Base-by-base conservation (phyloP, 2,888 invertebrate genomes). In the Caenorhabditis drosophilae region DNA sequence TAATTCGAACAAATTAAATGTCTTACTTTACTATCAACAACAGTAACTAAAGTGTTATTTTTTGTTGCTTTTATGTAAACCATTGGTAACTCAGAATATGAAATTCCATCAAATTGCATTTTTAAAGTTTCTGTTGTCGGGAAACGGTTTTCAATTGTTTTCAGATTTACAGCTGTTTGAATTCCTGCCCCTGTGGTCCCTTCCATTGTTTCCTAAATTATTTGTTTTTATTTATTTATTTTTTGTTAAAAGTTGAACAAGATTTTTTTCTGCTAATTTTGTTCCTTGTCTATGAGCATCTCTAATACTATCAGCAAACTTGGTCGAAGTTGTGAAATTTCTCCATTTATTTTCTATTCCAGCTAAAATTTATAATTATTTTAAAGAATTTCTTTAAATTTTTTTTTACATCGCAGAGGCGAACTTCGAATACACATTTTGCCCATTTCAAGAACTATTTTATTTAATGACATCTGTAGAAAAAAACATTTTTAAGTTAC, bases 11-110 rank as follows among this genome's bases (percentile, higher is more conserved):
- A 38, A 48, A 4, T 22, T 18, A 38, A 36, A 45, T 12, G 18
- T 12, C 51, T 25, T 20, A 76, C 77, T 66, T 88, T 88, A 60
- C 86, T 81, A 84, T 92, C 89, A 1, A 91, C 89, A 36, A 93
- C 83, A 11, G 88, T 87, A 58, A 95, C 87, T 56, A 93, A 90
- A 11, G 95, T 94, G 84, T 96, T 96, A 86, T 96, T 96, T 61
- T 88, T 88, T 11, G 90, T 89, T 0, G 91, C 90, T 80, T 89
- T 88, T 45, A 96, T 89, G 84, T 92, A 90, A 76, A 90, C 88
- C 57, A 95, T 88, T 0, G 93, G 93, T 49, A 95, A 82, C 46
- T 92, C 89, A 46, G 48, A 41, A 69, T 64, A 82, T 6, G 77
- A 66, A 25, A 77, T 62, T 2, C 80, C 82, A 34, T 72, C 64